Evolutionary conservation across 1,140 invertebrate genomes (phyloP), one percentile per base, ranked within the genome.

Genomic region (Radopholus similis): DNA sequence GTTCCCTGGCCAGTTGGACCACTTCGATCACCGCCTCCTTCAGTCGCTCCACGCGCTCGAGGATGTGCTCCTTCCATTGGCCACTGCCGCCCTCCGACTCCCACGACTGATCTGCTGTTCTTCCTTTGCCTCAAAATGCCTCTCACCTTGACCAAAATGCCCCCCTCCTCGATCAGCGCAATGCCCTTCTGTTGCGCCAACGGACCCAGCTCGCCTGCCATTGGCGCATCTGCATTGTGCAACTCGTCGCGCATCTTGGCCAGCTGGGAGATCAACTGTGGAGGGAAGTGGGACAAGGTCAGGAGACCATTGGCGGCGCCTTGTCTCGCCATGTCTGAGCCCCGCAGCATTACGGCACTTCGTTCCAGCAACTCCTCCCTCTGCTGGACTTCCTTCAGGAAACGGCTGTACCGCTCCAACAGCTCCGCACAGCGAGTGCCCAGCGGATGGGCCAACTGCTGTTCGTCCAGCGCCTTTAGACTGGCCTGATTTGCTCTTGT

Each of bases 201-300:
- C n/a, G 76, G 77, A 5, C 66, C 77, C 21, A 81, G 49, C 60
- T 81, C 79, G 32, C 76, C 81, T 6, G 79, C 80, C 59, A 81
- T 75, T 26, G 79, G 66, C 8, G 67, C 73, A 57, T 68, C 76
- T 30, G 78, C 78, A 53, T 71, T 71, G 23, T 59, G 73, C 57
- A 63, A 74, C 68, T 35, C 58, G 18, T 40, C 54, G 6, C 37
- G 49, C 80, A 81, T 81, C 68, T 76, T 68, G 28, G 64, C 58
- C 18, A 81, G 70, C 70, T 81, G 79, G 42, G 71, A 60, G 18
- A 81, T 54, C 53, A 82, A 30, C 73, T 77, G 56, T 51, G 76
- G 13, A n/a, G n/a, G n/a, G n/a, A n/a, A n/a, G n/a, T n/a, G n/a
- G n/a, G n/a, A n/a, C n/a, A n/a, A n/a, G n/a, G n/a, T n/a, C n/a